These are phyloP conservation scores for Ascidia mentula DNA, from an alignment of 23 tunicate genomes.

Conservation along the genomic window DNA sequence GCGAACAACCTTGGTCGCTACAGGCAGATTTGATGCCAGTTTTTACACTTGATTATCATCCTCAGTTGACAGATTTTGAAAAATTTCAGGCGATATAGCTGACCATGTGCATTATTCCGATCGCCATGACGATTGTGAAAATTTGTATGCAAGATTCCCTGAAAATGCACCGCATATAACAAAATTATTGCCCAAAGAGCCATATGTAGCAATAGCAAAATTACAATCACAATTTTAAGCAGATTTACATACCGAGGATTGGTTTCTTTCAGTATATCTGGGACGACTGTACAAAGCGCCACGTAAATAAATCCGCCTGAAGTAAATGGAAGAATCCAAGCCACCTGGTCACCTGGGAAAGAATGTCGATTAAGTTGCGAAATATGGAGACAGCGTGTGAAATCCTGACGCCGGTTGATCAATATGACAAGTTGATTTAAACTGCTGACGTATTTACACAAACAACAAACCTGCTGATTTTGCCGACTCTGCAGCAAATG, in stretches of 20 bases:
- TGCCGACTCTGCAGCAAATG: constrained; percentile 46
- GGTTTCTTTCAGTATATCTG: constrained; percentile 78
- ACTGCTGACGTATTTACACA: neutral
- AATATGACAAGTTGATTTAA: neutral
- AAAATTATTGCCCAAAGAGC: neutral
- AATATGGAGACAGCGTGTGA: neutral
- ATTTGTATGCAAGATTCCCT: constrained; percentile 68
- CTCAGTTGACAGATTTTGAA: no score
- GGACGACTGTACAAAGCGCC: constrained; percentile 85
- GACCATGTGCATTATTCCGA: constrained; percentile 58
- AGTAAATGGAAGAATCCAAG: constrained; percentile 88
- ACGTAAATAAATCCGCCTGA: constrained; percentile 94
- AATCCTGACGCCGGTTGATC: neutral
- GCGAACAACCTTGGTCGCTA: no score
- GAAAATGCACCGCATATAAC: neutral
- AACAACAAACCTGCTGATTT: constrained; percentile 38
- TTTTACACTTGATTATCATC: no score
- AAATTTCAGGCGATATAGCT: constrained; percentile 51
- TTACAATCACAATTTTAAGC: neutral
- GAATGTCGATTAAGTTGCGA: neutral
- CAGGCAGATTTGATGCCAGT: no score
- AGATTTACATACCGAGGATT: constrained; percentile 36
- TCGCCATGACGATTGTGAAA: constrained; percentile 22
- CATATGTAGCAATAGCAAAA: neutral
- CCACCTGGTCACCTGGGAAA: constrained; percentile 51